These are phyloP conservation scores for Chaetophractus vellerosus DNA, from an alignment of 2,797 vertebrate species.

Conservation along the genomic window DNA sequence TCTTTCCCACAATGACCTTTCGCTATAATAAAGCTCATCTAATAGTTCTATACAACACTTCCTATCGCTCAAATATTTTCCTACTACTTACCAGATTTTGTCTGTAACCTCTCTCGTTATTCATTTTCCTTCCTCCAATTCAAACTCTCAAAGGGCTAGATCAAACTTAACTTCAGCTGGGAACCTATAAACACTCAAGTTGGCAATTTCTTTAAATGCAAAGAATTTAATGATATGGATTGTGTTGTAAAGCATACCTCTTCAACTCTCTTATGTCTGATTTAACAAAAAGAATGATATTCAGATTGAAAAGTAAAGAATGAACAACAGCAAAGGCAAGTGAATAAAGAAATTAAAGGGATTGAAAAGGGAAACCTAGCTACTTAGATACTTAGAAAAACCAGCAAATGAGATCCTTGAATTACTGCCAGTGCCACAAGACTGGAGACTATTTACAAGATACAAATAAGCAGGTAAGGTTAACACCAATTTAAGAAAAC, in stretches of 20 bases:
- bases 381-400: slow-evolving; percentile 31
- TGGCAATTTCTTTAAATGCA: background rate
- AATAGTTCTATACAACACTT: slow-evolving; percentile 10
- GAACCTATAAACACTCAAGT: no score
- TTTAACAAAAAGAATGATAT: background rate
- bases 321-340: background rate
- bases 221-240: slow-evolving; percentile 13
- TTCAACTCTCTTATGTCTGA: background rate
- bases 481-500: slow-evolving; percentile 35
- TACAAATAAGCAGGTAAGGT: background rate
- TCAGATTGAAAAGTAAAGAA: slow-evolving; percentile 35
- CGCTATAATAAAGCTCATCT: background rate
- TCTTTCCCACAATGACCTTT: slow-evolving; percentile 28
- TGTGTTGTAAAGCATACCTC: background rate
- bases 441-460: slow-evolving; percentile 10
- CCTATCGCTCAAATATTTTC: slow-evolving; percentile 25
- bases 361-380: slow-evolving; percentile 29
- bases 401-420: slow-evolving; percentile 6
- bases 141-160: slow-evolving; percentile 40
- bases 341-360: background rate
- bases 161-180: no score
- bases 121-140: background rate
- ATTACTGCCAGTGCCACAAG: background rate
- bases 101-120: background rate
- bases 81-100: background rate